phyloP scores from a whole-genome alignment of 2,797 vertebrate species.

The Avahi laniger region DNA sequence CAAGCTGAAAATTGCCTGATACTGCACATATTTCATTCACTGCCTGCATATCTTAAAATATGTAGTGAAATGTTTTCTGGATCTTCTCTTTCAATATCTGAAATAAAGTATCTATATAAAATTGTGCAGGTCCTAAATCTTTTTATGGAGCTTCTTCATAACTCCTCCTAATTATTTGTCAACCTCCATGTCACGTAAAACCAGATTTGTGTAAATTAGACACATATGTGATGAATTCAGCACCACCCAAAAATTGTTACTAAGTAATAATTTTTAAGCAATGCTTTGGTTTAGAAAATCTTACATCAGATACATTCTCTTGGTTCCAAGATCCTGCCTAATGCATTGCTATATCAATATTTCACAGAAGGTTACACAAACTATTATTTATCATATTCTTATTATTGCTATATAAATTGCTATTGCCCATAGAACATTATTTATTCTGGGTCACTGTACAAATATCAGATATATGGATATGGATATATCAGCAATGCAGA shows the following conservation, averaged over 20 bases:
- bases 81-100: not conserved
- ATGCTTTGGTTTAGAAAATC: constrained; percentile 27
- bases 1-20: not conserved
- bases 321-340: constrained; percentile 13
- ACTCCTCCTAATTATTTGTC: constrained; percentile 9
- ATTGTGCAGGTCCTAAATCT: not conserved
- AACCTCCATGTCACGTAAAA: not conserved
- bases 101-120: constrained; percentile 40
- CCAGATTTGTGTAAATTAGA: constrained; percentile 25
- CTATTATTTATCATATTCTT: not conserved
- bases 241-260: not conserved
- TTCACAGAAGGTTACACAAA: not conserved
- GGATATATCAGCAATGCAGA: not conserved
- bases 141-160: constrained; percentile 2
- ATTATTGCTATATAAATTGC: not conserved
- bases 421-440: not conserved
- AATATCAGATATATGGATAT: not conserved
- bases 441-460: not conserved
- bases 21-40: not conserved
- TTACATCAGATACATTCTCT: not conserved
- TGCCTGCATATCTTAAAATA: not conserved
- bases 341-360: not conserved
- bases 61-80: constrained; percentile 19
- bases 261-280: constrained; percentile 35
- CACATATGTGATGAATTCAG: not conserved